Evolutionary conservation across 2,797 vertebrate genomes (phyloP).

Genomic region (Decapterus maruadsi): DNA sequence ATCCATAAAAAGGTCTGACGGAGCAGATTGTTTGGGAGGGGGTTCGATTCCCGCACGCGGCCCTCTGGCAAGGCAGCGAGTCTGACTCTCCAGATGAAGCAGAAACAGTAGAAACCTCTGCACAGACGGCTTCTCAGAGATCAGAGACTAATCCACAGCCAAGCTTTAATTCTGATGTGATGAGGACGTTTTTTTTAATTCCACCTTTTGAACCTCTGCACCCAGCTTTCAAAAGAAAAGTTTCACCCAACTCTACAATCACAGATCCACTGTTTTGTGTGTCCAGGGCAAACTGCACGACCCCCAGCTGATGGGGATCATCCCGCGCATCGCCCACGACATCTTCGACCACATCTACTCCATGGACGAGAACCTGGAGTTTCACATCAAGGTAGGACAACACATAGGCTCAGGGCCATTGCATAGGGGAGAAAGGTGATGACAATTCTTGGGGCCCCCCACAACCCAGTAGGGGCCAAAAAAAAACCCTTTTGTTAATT

Average conservation of each 20-base stretch:
- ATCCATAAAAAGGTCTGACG: neutral
- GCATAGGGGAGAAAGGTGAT: too few relatives aligned
- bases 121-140: neutral
- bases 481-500: too few relatives aligned
- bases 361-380: conserved; percentile 97
- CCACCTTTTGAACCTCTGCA: neutral
- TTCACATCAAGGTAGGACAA: conserved; percentile 92
- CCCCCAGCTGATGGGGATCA: conserved; percentile 95
- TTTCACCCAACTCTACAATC: too few relatives aligned
- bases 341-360: conserved; percentile 98
- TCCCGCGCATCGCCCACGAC: conserved; percentile 93
- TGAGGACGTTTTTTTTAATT: neutral
- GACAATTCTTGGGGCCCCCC: too few relatives aligned
- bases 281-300: conserved; percentile 93
- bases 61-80: neutral
- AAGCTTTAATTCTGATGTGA: conserved; percentile 27
- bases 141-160: conserved; percentile 9
- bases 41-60: neutral
- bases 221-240: too few relatives aligned
- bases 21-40: neutral
- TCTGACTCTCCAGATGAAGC: neutral
- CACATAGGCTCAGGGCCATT: too few relatives aligned
- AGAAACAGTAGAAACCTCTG: neutral
- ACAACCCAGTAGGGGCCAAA: too few relatives aligned
- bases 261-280: conserved; percentile 1